Evolutionary conservation across 2,113 vertebrate genomes (phyloP).

Genomic region (Brachyhypopomus gauderio): DNA sequence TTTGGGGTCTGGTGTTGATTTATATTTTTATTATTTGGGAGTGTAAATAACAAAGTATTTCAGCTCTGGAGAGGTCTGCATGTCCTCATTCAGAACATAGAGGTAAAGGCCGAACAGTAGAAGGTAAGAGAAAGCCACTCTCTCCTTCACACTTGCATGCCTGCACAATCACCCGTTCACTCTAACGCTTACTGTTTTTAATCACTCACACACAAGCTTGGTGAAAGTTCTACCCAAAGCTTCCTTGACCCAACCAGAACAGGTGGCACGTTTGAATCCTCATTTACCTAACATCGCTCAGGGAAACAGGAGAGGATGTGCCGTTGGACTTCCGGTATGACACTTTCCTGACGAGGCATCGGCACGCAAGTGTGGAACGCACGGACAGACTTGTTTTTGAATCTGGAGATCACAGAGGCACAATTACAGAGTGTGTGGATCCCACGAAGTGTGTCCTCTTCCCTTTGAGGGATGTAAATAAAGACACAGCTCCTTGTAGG

Average conservation of each 20-base stretch:
- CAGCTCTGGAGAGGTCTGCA: conserved; percentile 33
- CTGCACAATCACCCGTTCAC: background rate
- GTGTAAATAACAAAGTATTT: conserved; percentile 59
- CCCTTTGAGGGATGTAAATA: conserved; percentile 66
- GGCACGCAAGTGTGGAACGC: conserved; percentile 25
- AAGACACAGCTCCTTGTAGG: conserved; percentile 42
- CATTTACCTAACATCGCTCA: background rate
- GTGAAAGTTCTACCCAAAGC: background rate
- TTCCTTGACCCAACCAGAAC: background rate
- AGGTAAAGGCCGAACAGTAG: conserved; percentile 32
- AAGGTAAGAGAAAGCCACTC: background rate
- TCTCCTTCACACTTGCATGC: background rate
- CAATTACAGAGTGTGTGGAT: conserved; percentile 55
- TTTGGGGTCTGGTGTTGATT: conserved; percentile 51
- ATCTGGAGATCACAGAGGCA: conserved; percentile 46
- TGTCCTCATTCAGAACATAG: conserved; percentile 47
- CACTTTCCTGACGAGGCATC: too few relatives aligned
- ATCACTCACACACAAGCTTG: background rate
- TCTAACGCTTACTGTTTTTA: background rate
- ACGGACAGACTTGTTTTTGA: conserved; percentile 35
- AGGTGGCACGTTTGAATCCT: background rate
- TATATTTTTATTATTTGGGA: conserved; percentile 59
- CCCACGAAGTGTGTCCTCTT: conserved; percentile 66
- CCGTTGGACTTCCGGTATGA: too few relatives aligned
- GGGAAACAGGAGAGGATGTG: background rate